These are phyloP conservation scores for Pleuronectes platessa DNA, from an alignment of 2,113 vertebrate genomes.

Conservation along the genomic window DNA sequence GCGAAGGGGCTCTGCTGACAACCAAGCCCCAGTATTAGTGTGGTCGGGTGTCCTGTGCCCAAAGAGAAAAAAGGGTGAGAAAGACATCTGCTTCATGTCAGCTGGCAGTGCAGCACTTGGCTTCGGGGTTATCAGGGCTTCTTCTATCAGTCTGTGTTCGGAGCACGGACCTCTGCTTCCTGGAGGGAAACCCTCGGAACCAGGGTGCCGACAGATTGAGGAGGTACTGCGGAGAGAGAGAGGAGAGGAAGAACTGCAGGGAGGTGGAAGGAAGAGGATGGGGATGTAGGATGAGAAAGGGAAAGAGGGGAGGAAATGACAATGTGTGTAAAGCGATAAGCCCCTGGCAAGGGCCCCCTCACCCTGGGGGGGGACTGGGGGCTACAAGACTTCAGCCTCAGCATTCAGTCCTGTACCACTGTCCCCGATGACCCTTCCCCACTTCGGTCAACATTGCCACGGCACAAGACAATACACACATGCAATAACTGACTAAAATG, in stretches of 20 bases:
- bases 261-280: slow-evolving; percentile 36
- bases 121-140: slow-evolving; percentile 75
- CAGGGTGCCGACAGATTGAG: slow-evolving; percentile 70
- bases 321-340: slow-evolving; percentile 74
- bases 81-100: slow-evolving; percentile 82
- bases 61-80: slow-evolving; percentile 67
- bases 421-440: slow-evolving; percentile 53
- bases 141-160: slow-evolving; percentile 70
- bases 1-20: slow-evolving; percentile 32
- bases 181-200: slow-evolving; percentile 67
- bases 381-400: slow-evolving; percentile 68
- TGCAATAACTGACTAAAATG: slow-evolving; percentile 9
- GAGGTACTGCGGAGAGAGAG: slow-evolving; percentile 44
- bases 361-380: slow-evolving; percentile 60
- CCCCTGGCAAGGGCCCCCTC: slow-evolving; percentile 53
- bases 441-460: slow-evolving; percentile 5
- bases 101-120: slow-evolving; percentile 64
- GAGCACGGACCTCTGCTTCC: slow-evolving; percentile 75
- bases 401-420: slow-evolving; percentile 17
- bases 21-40: slow-evolving; percentile 30
- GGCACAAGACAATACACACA: slow-evolving; percentile 14
- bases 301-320: slow-evolving; percentile 61
- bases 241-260: slow-evolving; percentile 23
- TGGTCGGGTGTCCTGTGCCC: slow-evolving; percentile 60
- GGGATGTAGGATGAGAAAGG: slow-evolving; percentile 31